These are phyloP conservation scores for Agapostemon virescens DNA, from an alignment of 2,888 invertebrate species.

Conservation along the genomic window DNA sequence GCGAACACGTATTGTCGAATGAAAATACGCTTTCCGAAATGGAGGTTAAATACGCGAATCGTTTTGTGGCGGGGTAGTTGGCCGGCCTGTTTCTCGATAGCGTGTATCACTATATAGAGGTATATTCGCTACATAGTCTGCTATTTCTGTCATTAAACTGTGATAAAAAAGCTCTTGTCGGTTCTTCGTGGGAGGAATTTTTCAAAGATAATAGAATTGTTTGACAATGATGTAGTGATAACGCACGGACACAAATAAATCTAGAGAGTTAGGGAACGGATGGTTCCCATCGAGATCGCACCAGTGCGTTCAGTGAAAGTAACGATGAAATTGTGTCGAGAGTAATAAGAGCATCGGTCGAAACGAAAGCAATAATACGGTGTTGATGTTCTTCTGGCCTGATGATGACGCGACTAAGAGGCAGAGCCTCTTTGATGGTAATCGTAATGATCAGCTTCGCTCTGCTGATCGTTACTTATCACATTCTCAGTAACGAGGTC, in stretches of 20 bases:
- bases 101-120: constrained; percentile 31
- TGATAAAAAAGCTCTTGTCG: constrained; percentile 26
- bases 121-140: constrained; percentile 28
- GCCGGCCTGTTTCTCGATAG: constrained; percentile 29
- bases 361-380: constrained; percentile 27
- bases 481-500: constrained; percentile 75
- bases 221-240: not conserved
- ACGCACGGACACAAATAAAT: constrained; percentile 9
- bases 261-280: constrained; percentile 4
- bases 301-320: constrained; percentile 14
- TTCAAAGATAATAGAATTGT: constrained; percentile 10
- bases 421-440: constrained; percentile 73
- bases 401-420: constrained; percentile 73
- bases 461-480: constrained; percentile 76
- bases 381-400: constrained; percentile 50
- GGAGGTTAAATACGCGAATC: not conserved
- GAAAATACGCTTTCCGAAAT: not conserved
- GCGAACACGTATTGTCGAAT: not conserved
- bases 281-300: not conserved
- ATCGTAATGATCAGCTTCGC: constrained; percentile 72
- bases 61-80: constrained; percentile 9
- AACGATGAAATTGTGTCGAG: constrained; percentile 14
- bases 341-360: constrained; percentile 20
- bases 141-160: constrained; percentile 48
- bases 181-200: not conserved